Conservation (phyloP, 2,113 vertebrate species). For the Oryzias javanicus region DNA sequence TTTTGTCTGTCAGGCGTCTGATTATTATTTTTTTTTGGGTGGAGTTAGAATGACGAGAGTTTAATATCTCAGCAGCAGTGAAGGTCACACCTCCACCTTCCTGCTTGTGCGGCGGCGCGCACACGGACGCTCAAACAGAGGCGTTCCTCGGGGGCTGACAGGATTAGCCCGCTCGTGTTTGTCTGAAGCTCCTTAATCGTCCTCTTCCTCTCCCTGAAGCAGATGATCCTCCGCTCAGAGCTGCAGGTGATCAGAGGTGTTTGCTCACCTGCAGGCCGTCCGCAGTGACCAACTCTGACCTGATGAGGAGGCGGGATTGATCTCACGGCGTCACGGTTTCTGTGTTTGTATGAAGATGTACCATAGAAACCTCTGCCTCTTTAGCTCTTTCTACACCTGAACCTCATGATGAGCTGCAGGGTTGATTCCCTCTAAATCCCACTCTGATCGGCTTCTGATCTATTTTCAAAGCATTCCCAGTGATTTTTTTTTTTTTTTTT, state of each 20-base stretch:
- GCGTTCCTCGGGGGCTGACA: conserved; percentile 9
- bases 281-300: not conserved
- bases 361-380: too few species aligned
- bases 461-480: too few species aligned
- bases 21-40: not conserved
- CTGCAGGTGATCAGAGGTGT: conserved; percentile 17
- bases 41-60: conserved; percentile 4
- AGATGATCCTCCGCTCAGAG: conserved; percentile 29
- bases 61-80: not conserved
- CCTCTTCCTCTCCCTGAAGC: conserved; percentile 19
- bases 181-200: conserved; percentile 30
- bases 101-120: not conserved
- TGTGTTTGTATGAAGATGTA: not conserved
- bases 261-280: conserved; percentile 6
- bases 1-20: conserved; percentile 19
- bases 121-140: not conserved
- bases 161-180: conserved; percentile 48
- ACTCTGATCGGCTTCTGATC: too few species aligned
- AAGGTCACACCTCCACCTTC: not conserved
- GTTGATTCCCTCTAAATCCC: too few species aligned
- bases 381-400: too few species aligned
- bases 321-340: too few species aligned
- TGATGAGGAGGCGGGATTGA: too few species aligned
- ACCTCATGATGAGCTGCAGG: too few species aligned
- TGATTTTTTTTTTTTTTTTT: too few species aligned